Base-by-base conservation (phyloP, 2,113 vertebrate genomes). In the Microcebus tavaratra region DNA sequence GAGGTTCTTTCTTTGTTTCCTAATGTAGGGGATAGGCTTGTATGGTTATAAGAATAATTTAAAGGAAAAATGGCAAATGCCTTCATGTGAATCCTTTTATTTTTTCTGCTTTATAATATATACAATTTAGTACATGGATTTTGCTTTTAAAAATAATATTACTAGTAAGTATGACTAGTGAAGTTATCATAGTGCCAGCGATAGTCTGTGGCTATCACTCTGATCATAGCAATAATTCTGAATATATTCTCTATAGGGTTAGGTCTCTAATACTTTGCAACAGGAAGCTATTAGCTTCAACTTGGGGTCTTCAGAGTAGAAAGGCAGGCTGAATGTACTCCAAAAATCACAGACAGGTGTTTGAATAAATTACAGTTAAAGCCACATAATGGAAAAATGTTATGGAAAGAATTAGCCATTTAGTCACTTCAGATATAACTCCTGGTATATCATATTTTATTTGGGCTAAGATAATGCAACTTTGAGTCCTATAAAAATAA, bases 361-460 rank as follows among this genome's bases (percentile, higher is more conserved):
- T 80, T 92, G 59, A 97, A 39, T 78, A 72, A 91, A 89, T 50
- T 63, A 90, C 36, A 88, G 36, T 95, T 88, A 95, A 9, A 89
- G 88, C 34, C 39, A 92, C 65, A 72, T 84, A n/a, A 67, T 45
- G 81, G 81, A 83, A 88, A 94, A 94, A 88, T 53, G 50, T 87
- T 90, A 92, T 42, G 65, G 79, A 90, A 91, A 95, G 82, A 94
- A 92, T 84, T 91, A 95, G 87, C 72, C 67, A 57, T 70, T 86
- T 27, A 42, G n/a, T 80, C 50, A 48, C 53, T 93, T 91, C 31
- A 70, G 65, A 76, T 61, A 39, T 25, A 80, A 86, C 59, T 87
- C 67, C 39, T 65, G 70, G 82, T 8, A 23, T 85, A 82, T 92
- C 87, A 78, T 80, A 75, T 88, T 94, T 90, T 90, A 93, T 61